Base-by-base conservation (phyloP, 1,140 invertebrate genomes). In the Eulimnadia texana region DNA sequence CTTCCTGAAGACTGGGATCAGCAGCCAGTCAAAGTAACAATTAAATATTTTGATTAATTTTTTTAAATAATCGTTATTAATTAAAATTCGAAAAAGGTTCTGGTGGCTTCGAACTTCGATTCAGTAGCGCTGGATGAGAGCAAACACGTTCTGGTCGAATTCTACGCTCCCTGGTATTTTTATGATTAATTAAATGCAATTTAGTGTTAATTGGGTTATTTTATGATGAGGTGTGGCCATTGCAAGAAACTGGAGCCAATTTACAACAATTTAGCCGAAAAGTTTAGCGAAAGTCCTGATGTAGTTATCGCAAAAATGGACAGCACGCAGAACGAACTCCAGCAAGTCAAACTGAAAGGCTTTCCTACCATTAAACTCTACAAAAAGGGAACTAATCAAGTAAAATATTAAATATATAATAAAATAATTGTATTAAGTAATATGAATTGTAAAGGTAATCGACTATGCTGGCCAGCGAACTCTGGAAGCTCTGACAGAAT, bases 281-380 rank as follows among this genome's bases (percentile, higher is more conserved):
- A 95, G 74, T 98, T 84, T 74, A 85, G 88, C 71, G 85, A 90
- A 66, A 82, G 82, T 66, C 81, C 84, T 47, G 82, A 84, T 64
- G 79, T 99, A 65, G 80, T 99, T 11, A 89, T 99, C 71, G 93
- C 95, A 64, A 99, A 99, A 78, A 97, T 99, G 81, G 96, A 99
- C 75, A 84, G 95, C 55, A 98, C 95, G 61, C 87, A 83, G 69
- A 99, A 99, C 74, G 96, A 99, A 78, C 74, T 99, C 60, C 91
- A 95, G 68, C 88, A 91, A 76, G 85, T 90, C 47, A 96, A 94
- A 78, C 84, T 99, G 70, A 83, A 83, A 61, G 93, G 85, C 64
- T 99, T 94, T 84, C 96, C 96, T 49, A 99, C 96, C 28, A 83
- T 99, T 70, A 96, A 92, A 72, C 80, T 94, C 65, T 99, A 92